A percentile compares a stretch with the other conserved stretches of the same genome.
Evolutionary conservation across 2,113 vertebrate genomes (phyloP).

Genomic region (Ammodytes dubius): DNA sequence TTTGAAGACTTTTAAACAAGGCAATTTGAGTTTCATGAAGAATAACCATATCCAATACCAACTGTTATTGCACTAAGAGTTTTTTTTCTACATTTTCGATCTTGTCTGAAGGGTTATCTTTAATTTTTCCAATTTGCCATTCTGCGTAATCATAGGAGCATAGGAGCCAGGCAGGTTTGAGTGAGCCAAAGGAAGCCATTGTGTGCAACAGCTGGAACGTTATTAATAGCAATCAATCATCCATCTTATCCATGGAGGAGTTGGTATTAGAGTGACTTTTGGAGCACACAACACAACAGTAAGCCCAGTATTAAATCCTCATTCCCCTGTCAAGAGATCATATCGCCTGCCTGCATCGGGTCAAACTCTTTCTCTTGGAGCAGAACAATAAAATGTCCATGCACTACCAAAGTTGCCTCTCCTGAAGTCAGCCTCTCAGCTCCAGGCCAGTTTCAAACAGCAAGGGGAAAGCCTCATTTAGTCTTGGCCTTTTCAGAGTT

Average conservation of each 20-base stretch:
- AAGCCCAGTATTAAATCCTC: constrained; percentile 21
- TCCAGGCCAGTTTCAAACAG: background rate
- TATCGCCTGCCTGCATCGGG: constrained; percentile 6
- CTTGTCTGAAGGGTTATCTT: background rate
- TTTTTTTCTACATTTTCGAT: background rate
- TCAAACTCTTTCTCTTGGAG: constrained; percentile 4
- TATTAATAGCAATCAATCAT: constrained; percentile 14
- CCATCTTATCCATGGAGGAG: constrained; percentile 4
- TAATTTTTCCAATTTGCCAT: constrained; percentile 1
- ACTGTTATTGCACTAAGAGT: background rate
- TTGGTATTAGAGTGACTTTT: background rate
- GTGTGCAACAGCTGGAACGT: constrained; percentile 8
- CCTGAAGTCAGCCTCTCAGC: constrained; percentile 2
- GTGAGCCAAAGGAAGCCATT: background rate
- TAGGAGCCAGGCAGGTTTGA: background rate
- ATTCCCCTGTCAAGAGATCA: background rate
- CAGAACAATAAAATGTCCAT: constrained; percentile 3
- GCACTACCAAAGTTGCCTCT: background rate
- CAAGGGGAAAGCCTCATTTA: background rate
- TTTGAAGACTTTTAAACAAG: background rate
- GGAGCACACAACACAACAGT: constrained; percentile 7
- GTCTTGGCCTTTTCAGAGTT: constrained; percentile 10
- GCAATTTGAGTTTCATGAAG: background rate
- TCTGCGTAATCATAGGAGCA: background rate
- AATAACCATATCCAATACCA: background rate